phyloP scores from a whole-genome alignment of 2,888 invertebrate species.

The Heliconius ismenius region DNA sequence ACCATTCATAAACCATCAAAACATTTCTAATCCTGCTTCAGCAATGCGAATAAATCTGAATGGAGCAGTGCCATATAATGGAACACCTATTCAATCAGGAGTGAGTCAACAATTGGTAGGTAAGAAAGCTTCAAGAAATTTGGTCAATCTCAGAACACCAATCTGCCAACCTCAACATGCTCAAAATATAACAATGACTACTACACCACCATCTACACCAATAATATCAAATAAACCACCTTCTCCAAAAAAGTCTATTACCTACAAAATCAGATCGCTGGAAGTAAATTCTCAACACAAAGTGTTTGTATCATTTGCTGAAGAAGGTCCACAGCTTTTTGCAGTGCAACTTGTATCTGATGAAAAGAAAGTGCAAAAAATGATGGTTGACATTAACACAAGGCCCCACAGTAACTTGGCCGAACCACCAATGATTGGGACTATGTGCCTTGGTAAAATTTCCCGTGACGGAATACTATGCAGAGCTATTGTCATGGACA shows the following conservation, averaged over 20 bases:
- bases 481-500: slow-evolving; percentile 88
- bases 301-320: slow-evolving; percentile 88
- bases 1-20: slow-evolving; percentile 71
- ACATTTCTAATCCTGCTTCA: slow-evolving; percentile 74
- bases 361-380: slow-evolving; percentile 82
- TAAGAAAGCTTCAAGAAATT: slow-evolving; percentile 65
- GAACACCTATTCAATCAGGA: slow-evolving; percentile 57
- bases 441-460: slow-evolving; percentile 89
- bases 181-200: slow-evolving; percentile 40
- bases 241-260: slow-evolving; percentile 72
- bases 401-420: slow-evolving; percentile 82
- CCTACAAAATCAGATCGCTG: slow-evolving; percentile 78
- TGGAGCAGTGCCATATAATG: slow-evolving; percentile 64
- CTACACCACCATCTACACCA: slow-evolving; percentile 47
- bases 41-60: slow-evolving; percentile 72
- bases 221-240: slow-evolving; percentile 51
- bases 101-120: slow-evolving; percentile 66
- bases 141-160: slow-evolving; percentile 65
- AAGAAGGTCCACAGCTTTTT: slow-evolving; percentile 90
- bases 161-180: slow-evolving; percentile 63
- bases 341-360: slow-evolving; percentile 86
- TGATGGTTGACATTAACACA: slow-evolving; percentile 88
- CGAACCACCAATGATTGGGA: slow-evolving; percentile 87
- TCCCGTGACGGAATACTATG: slow-evolving; percentile 86
- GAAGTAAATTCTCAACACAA: slow-evolving; percentile 82